A percentile compares a stretch with the other conserved stretches of the same genome.
These are phyloP conservation scores for Eupithecia abbreviata DNA, from an alignment of 2,888 invertebrate genomes.

Conservation along the genomic window DNA sequence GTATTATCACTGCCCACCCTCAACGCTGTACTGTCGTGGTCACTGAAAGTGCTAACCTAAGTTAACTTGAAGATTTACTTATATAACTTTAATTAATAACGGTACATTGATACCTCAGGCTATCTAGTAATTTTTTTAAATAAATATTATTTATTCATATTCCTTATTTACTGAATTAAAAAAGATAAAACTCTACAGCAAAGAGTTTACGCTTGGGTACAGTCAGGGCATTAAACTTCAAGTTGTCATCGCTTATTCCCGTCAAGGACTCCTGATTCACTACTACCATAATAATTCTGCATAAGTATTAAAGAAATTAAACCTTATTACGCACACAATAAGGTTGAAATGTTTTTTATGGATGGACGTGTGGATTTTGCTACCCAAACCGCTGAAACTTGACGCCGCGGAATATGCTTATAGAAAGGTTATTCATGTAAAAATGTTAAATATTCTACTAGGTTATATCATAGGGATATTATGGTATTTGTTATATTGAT, in stretches of 20 bases:
- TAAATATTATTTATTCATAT: too few species aligned
- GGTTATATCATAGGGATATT: too few species aligned
- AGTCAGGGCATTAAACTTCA: slow-evolving; percentile 38
- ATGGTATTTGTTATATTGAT: too few species aligned
- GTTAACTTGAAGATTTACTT: too few species aligned
- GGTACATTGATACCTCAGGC: too few species aligned
- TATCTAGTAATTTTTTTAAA: too few species aligned
- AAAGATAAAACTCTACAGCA: neutral
- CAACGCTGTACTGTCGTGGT: too few species aligned
- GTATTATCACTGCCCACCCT: too few species aligned
- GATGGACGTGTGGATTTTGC: neutral
- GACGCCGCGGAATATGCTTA: slow-evolving; percentile 43
- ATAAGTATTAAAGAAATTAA: slow-evolving; percentile 8
- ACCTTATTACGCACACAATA: slow-evolving; percentile 12
- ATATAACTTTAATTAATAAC: too few species aligned
- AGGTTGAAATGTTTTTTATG: neutral
- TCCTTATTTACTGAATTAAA: neutral
- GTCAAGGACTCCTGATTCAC: slow-evolving; percentile 59
- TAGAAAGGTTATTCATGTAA: neutral
- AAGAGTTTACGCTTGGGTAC: neutral
- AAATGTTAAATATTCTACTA: neutral
- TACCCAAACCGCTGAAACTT: slow-evolving; percentile 67
- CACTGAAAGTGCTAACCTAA: too few species aligned
- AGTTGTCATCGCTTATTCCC: slow-evolving; percentile 61
- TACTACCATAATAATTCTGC: slow-evolving; percentile 1